Percentiles rank a stretch among this genome's conserved stretches.
Evolutionary conservation across 2,797 vertebrate species (phyloP).

Genomic region (Lagocephalus sceleratus): DNA sequence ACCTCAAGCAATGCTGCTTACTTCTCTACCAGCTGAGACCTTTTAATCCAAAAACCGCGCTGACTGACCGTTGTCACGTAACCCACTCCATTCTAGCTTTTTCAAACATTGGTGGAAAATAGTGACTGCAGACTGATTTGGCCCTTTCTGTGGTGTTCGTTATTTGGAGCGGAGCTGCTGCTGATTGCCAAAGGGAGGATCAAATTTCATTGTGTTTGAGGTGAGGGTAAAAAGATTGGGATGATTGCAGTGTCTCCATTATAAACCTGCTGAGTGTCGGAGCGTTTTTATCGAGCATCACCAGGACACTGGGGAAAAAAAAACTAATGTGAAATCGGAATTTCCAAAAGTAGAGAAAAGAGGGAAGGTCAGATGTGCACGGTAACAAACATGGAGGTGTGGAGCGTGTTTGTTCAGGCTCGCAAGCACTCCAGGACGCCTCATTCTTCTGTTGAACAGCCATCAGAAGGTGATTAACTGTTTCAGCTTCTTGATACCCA

Average conservation of each 20-base stretch:
- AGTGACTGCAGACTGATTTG: no score
- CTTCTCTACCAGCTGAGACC: no score
- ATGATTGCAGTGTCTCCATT: constrained; percentile 1
- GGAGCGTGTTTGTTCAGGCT: background rate
- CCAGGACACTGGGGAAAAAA: no score
- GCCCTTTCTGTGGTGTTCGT: background rate
- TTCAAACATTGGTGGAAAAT: no score
- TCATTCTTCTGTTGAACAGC: constrained; percentile 11
- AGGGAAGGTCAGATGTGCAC: no score
- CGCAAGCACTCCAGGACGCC: constrained; percentile 6
- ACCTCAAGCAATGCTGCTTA: no score
- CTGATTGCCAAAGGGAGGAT: background rate
- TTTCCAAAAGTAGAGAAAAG: no score
- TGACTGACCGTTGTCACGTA: no score
- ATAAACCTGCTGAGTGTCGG: background rate
- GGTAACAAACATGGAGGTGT: background rate
- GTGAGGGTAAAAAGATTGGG: constrained; percentile 5
- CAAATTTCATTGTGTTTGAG: background rate
- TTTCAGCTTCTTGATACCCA: constrained; percentile 19
- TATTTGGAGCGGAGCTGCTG: background rate
- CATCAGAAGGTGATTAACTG: background rate
- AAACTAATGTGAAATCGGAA: no score
- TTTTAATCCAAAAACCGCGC: no score
- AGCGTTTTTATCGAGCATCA: no score
- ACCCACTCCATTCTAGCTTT: no score